Evolutionary conservation across 2,113 vertebrate species (phyloP).

Genomic region (Hippopotamus amphibius): DNA sequence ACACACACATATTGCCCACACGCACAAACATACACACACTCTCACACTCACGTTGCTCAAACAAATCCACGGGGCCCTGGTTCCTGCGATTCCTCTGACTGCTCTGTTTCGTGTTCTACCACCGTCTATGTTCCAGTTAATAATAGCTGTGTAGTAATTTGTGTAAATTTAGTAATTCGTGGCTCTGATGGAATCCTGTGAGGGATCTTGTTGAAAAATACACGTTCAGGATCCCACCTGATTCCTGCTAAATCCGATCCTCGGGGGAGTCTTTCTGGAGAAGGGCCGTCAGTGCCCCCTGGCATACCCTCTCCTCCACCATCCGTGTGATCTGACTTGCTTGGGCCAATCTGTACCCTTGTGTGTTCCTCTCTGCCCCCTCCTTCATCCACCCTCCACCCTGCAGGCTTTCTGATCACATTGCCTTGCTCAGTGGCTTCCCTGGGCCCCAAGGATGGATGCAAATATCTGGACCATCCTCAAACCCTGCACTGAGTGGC

Average conservation of each 20-base stretch:
- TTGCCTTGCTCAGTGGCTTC: neutral
- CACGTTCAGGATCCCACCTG: rapidly evolving
- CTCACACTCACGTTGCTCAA: neutral
- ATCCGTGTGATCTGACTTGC: rapidly evolving
- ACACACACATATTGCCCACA: neutral
- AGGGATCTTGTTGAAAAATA: neutral
- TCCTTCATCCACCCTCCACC: neutral
- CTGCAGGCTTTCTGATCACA: neutral
- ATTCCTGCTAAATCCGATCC: neutral
- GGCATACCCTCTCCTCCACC: neutral
- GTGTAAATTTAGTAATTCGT: neutral
- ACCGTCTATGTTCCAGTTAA: neutral
- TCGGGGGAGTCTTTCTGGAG: no score
- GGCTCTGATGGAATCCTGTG: neutral
- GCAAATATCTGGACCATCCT: rapidly evolving
- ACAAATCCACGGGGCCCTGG: neutral
- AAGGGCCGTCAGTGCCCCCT: rapidly evolving
- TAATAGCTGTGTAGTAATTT: neutral
- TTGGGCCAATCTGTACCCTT: neutral
- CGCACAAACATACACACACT: neutral
- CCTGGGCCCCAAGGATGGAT: rapidly evolving
- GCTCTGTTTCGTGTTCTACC: no score
- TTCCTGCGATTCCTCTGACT: neutral
- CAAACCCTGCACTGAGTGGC: rapidly evolving
- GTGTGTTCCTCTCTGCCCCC: rapidly evolving